Percentiles rank a stretch among this genome's conserved stretches.
Conservation (phyloP, 2,797 vertebrate genomes). For the Artibeus jamaicensis region DNA sequence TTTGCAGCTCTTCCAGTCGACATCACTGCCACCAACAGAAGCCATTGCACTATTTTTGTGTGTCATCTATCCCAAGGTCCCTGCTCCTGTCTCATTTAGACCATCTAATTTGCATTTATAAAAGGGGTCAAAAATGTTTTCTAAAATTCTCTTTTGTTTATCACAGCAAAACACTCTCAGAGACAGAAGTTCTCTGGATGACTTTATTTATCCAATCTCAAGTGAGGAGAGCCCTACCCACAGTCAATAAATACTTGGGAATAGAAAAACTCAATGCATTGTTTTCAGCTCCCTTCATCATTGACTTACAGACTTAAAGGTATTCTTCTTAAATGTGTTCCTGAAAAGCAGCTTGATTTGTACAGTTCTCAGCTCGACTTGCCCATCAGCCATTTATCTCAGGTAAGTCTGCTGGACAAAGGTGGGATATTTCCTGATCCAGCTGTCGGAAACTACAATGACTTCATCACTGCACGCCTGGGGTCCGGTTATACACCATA, state of each 20-base stretch:
- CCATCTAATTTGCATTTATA: neutral
- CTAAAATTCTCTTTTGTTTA: neutral
- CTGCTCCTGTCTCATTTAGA: neutral
- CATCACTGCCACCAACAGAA: neutral
- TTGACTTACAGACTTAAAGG: neutral
- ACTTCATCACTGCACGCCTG: neutral
- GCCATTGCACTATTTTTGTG: neutral
- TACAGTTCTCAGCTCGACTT: neutral
- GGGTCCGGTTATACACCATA: neutral
- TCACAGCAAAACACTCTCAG: neutral
- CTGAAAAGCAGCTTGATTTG: neutral
- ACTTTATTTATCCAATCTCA: neutral
- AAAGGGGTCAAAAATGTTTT: neutral
- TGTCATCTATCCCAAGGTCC: neutral
- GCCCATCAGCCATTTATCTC: neutral
- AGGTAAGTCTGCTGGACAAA: neutral
- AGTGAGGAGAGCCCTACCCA: neutral
- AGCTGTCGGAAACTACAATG: neutral
- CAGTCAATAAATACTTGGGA: neutral
- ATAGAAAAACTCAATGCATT: neutral
- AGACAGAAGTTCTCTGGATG: neutral
- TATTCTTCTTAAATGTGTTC: neutral
- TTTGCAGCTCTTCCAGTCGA: neutral
- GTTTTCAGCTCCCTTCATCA: neutral
- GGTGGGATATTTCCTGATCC: neutral